These are phyloP conservation scores for Cosmia pyralina DNA, from an alignment of 2,888 invertebrate genomes.

Conservation along the genomic window DNA sequence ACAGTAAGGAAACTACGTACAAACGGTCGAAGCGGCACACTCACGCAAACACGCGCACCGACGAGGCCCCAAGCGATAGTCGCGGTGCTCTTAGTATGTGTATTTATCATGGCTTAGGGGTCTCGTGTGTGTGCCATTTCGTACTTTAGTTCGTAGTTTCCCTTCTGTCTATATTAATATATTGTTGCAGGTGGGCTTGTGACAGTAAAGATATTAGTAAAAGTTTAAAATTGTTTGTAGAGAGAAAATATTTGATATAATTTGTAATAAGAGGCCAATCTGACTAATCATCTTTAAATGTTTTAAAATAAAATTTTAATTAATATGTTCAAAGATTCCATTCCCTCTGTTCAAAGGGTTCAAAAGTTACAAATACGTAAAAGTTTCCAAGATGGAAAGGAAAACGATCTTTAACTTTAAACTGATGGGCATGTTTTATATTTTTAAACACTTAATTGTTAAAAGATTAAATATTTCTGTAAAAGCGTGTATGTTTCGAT, in stretches of 20 bases:
- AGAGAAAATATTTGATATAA: not conserved
- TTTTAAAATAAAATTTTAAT: conserved; percentile 11
- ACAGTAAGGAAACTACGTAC: too few relatives aligned
- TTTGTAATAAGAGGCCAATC: conserved; percentile 36
- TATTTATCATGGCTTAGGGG: too few relatives aligned
- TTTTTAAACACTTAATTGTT: not conserved
- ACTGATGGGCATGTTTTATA: not conserved
- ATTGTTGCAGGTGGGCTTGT: not conserved
- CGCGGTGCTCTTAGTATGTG: too few relatives aligned
- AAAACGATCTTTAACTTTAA: conserved; percentile 8
- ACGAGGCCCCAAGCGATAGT: too few relatives aligned
- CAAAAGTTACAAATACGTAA: not conserved
- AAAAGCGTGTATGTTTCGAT: not conserved
- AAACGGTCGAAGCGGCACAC: too few relatives aligned
- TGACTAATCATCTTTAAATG: conserved; percentile 29
- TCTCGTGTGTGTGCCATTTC: too few relatives aligned
- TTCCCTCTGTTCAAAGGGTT: not conserved
- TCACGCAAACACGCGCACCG: too few relatives aligned
- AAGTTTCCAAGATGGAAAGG: not conserved
- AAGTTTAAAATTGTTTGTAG: not conserved
- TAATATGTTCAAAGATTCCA: too few relatives aligned
- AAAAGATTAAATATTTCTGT: not conserved
- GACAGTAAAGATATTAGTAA: not conserved
- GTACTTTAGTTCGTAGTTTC: too few relatives aligned
- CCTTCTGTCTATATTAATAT: too few relatives aligned